Evolutionary conservation across 2,797 vertebrate genomes (phyloP).

Genomic region (Centroberyx gerrardi): DNA sequence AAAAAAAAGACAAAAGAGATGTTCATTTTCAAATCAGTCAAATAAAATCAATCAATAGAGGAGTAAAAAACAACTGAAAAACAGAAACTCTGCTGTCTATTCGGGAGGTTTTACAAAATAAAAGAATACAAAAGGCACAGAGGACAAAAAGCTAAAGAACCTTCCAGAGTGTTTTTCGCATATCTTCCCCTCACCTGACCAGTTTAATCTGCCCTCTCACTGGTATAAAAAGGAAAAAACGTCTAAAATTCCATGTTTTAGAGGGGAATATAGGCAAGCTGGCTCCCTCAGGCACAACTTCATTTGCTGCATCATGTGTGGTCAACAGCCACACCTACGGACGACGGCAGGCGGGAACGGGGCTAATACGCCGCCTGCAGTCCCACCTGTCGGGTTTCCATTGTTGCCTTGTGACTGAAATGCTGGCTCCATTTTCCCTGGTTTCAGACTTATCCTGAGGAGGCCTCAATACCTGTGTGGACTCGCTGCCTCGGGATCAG

Average conservation of each 20-base stretch:
- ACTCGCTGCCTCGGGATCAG: constrained; percentile 69
- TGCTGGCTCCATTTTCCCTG: constrained; percentile 67
- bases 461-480: constrained; percentile 71
- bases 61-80: neutral
- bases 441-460: constrained; percentile 63
- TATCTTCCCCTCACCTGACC: constrained; percentile 13
- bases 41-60: too few species aligned
- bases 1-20: neutral
- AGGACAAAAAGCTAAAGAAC: neutral
- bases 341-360: constrained; percentile 64
- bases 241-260: constrained; percentile 39
- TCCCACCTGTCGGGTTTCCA: constrained; percentile 73
- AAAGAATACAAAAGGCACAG: constrained; percentile 18
- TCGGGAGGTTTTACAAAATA: constrained; percentile 30
- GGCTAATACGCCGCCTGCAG: constrained; percentile 70
- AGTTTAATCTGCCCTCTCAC: constrained; percentile 16
- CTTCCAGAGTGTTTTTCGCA: neutral
- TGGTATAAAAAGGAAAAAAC: constrained; percentile 26
- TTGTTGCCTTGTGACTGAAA: constrained; percentile 71
- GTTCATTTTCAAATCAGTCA: constrained; percentile 15
- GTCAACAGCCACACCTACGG: constrained; percentile 73
- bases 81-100: constrained; percentile 9
- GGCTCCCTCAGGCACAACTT: constrained; percentile 56
- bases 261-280: constrained; percentile 29
- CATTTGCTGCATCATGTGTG: constrained; percentile 77